Evolutionary conservation across 2,797 vertebrate species (phyloP), one percentile per base, ranked within the genome.

Genomic region (Pseudochirops cupreus): DNA sequence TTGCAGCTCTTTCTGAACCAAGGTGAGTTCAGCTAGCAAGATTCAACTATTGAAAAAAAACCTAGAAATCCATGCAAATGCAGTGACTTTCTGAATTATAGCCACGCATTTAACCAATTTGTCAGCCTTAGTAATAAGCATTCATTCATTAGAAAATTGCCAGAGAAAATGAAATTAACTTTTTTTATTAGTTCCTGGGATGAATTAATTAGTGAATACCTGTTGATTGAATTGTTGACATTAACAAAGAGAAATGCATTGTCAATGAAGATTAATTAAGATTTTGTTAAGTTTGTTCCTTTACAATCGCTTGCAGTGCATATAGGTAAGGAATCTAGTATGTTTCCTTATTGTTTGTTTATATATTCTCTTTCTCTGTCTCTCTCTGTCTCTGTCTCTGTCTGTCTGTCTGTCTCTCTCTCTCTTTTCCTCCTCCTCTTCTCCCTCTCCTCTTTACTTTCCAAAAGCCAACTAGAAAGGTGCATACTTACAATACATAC

Each of bases 141-240:
- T 96, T 97, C 26, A 91, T 96, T 97, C 55, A 93, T 95, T 98
- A 96, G 3, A 31, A 97, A 97, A 96, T 96, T 97, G 82, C 57
- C 93, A 94, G 33, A 96, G 93, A 97, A 55, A 97, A 97, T 93
- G 0, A 96, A 98, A 97, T 97, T 93, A 95, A 52, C 28, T 89
- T 97, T 98, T 97, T 96, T 96, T 96, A 94, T 95, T 95, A 29
- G 4, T 12, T 95, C 56, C 95, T 91, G 56, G 54, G 94, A 97
- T 94, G 97, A 97, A 92, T 96, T 97, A 95, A 93, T 91, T 94
- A 93, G 62, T 95, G 94, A 97, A 95, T 90, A 96, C 29, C 2
- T 93, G 39, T 59, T 93, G 39, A 95, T 11, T 56, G 91, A 89
- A 92, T 4, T 6, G 5, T 62, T 92, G 29, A 96, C 94, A 93